Conservation (phyloP, 2,113 vertebrate species). For the Cyprinodon tularosa region DNA sequence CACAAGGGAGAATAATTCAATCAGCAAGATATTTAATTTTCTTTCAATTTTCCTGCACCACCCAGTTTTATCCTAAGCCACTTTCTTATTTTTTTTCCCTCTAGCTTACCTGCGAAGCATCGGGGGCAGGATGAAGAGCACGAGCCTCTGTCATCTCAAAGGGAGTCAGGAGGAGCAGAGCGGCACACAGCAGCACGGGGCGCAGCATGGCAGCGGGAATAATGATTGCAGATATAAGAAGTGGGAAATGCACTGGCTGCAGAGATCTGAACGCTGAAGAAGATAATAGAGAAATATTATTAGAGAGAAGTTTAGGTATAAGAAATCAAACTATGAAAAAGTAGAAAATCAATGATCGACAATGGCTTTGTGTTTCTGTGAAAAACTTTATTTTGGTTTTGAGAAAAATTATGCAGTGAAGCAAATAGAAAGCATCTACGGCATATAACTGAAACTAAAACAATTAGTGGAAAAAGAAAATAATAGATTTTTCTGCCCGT, state of each 20-base stretch:
- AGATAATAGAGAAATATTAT: background rate
- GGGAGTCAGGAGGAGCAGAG: constrained; percentile 75
- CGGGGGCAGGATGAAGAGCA: constrained; percentile 73
- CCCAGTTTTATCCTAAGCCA: background rate
- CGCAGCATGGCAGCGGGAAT: constrained; percentile 73
- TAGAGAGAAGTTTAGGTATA: background rate
- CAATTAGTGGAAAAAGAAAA: too few species aligned
- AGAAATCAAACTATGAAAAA: background rate
- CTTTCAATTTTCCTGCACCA: constrained; percentile 18
- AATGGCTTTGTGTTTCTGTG: background rate
- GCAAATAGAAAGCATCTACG: background rate
- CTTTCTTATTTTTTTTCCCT: background rate
- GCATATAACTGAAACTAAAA: background rate
- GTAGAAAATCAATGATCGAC: too few species aligned
- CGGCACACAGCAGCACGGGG: constrained; percentile 71
- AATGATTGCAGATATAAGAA: constrained; percentile 2
- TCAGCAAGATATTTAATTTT: constrained; percentile 68
- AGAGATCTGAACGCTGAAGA: constrained; percentile 3
- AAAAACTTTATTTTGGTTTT: background rate
- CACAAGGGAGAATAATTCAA: constrained; percentile 58
- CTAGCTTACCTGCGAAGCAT: constrained; percentile 74
- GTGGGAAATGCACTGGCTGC: constrained; percentile 34
- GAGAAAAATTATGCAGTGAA: background rate
- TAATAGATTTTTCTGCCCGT: too few species aligned
- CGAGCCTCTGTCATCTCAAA: constrained; percentile 73